A percentile compares a stretch with the other conserved stretches of the same genome.
These are phyloP conservation scores for Chaetodon trifascialis DNA, from an alignment of 2,113 vertebrate species.

Conservation along the genomic window DNA sequence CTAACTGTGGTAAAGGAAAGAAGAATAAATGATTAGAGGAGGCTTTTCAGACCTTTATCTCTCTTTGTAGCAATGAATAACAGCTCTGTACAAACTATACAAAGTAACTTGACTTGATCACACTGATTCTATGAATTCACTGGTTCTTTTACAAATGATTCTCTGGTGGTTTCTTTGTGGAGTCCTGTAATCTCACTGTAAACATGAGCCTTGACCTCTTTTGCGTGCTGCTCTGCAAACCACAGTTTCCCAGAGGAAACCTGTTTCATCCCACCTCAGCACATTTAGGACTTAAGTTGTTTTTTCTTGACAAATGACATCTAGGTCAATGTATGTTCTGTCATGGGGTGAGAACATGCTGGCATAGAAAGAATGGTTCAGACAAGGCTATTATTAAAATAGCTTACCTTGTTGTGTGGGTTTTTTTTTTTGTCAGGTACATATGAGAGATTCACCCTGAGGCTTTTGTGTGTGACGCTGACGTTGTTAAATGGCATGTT, in stretches of 20 bases:
- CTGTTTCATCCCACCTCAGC: neutral
- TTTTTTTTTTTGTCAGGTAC: conserved; percentile 6
- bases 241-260: neutral
- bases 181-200: neutral
- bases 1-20: neutral
- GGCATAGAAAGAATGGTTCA: neutral
- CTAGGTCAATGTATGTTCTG: neutral
- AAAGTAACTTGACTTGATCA: neutral
- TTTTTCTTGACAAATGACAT: conserved; percentile 4
- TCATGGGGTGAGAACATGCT: conserved; percentile 36
- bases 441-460: neutral
- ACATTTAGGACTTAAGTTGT: neutral
- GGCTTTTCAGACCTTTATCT: neutral
- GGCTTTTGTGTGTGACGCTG: conserved; percentile 8
- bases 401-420: conserved; percentile 36
- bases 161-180: neutral
- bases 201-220: neutral
- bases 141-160: neutral
- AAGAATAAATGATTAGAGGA: neutral
- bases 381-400: conserved; percentile 44
- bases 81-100: neutral
- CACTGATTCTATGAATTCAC: neutral
- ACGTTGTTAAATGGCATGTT: conserved; percentile 36
- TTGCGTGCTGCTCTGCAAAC: neutral
- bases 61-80: neutral